Evolutionary conservation across 2,888 invertebrate species (phyloP).

Genomic region (Acrobeloides nanus): DNA sequence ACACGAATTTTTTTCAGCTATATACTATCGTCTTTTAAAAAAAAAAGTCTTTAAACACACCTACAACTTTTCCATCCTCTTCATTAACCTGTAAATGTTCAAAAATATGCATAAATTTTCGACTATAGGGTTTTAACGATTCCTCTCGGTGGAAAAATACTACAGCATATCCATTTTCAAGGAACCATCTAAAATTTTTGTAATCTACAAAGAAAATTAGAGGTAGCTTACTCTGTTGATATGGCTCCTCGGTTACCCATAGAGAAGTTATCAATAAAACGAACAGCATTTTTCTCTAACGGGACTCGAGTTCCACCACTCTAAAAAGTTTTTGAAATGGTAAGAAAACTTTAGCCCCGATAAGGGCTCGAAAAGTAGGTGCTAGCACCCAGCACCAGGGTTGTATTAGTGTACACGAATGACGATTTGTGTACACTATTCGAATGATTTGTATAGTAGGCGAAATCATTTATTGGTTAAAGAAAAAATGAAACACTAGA

Average conservation of each 20-base stretch:
- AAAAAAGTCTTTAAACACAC: too few relatives aligned
- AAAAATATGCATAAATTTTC: constrained; percentile 66
- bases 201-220: not conserved
- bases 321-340: too few relatives aligned
- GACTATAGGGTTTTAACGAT: constrained; percentile 80
- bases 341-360: too few relatives aligned
- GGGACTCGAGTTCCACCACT: constrained; percentile 96
- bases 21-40: too few relatives aligned
- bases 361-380: too few relatives aligned
- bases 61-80: constrained; percentile 6
- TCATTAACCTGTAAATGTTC: constrained; percentile 19
- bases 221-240: constrained; percentile 68
- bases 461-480: too few relatives aligned
- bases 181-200: constrained; percentile 65
- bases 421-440: too few relatives aligned
- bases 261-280: constrained; percentile 97
- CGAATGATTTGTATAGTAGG: too few relatives aligned
- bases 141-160: constrained; percentile 85
- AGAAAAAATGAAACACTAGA: too few relatives aligned
- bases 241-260: constrained; percentile 88
- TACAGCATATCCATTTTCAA: constrained; percentile 72
- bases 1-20: too few relatives aligned
- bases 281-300: constrained; percentile 87
- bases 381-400: too few relatives aligned
- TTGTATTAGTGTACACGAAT: too few relatives aligned